Evolutionary conservation across 2,888 invertebrate species (phyloP).

Genomic region (Nebria salina): DNA sequence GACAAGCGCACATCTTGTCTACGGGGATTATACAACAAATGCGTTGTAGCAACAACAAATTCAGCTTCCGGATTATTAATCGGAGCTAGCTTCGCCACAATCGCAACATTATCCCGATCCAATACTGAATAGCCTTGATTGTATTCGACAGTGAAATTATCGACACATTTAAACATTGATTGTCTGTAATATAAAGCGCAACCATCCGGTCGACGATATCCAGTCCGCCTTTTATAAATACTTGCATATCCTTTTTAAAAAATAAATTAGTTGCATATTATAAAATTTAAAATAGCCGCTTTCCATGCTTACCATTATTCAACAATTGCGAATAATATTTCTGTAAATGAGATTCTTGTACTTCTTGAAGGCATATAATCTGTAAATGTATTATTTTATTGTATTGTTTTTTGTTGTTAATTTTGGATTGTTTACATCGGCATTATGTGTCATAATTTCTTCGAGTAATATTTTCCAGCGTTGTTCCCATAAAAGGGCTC

Average conservation of each 20-base stretch:
- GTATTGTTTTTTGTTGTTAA: not conserved
- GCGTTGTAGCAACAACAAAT: slow-evolving; percentile 90
- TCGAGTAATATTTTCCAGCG: slow-evolving; percentile 68
- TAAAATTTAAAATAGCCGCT: not conserved
- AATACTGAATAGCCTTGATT: slow-evolving; percentile 71
- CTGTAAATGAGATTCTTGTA: slow-evolving; percentile 78
- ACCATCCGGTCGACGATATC: slow-evolving; percentile 79
- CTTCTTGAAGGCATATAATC: slow-evolving; percentile 92
- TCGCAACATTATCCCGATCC: slow-evolving; percentile 88
- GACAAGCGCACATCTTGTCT: slow-evolving; percentile 90
- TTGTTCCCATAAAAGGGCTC: slow-evolving; percentile 75
- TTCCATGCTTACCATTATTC: slow-evolving; percentile 57
- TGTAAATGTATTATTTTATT: slow-evolving; percentile 59
- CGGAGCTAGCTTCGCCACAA: slow-evolving; percentile 78
- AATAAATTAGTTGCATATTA: slow-evolving; percentile 12
- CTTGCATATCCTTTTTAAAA: slow-evolving; percentile 72
- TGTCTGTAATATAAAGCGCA: slow-evolving; percentile 87
- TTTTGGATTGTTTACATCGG: slow-evolving; percentile 66
- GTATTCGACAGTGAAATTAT: slow-evolving; percentile 77
- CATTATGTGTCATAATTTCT: slow-evolving; percentile 68
- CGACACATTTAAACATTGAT: slow-evolving; percentile 72
- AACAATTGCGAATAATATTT: slow-evolving; percentile 65
- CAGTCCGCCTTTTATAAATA: slow-evolving; percentile 85
- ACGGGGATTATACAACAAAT: slow-evolving; percentile 90
- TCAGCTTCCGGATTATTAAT: slow-evolving; percentile 63